phyloP scores from a whole-genome alignment of 2,113 vertebrate genomes.

The Ibidorhyncha struthersii region DNA sequence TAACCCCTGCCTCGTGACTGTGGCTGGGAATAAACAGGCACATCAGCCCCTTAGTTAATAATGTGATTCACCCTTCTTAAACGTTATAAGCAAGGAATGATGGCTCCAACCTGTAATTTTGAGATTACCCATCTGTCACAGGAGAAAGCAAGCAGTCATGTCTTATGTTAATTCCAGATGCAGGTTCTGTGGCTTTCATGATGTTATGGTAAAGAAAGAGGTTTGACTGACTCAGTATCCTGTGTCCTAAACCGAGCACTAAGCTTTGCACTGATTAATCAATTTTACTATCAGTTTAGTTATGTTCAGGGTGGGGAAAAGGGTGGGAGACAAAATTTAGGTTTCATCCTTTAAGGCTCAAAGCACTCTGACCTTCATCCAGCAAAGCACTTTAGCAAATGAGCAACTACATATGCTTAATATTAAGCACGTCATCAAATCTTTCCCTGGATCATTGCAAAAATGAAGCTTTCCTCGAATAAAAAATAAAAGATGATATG shows the following conservation, averaged over 20 bases:
- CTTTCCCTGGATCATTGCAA: not conserved
- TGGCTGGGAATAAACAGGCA: not conserved
- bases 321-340: not conserved
- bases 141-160: not conserved
- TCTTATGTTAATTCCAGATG: not conserved
- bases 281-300: not conserved
- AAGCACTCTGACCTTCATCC: not conserved
- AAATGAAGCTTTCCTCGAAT: not conserved
- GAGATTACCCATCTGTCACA: not conserved
- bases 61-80: not conserved
- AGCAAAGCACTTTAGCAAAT: slow-evolving; percentile 40
- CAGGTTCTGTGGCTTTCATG: not conserved
- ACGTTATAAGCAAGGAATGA: not conserved
- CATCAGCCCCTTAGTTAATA: not conserved
- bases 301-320: not conserved
- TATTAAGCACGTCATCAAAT: not conserved
- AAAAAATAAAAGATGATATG: not conserved
- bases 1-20: not conserved
- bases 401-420: not conserved
- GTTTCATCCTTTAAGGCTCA: not conserved
- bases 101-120: not conserved
- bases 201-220: not conserved
- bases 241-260: not conserved
- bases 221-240: not conserved
- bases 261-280: not conserved